A percentile compares a stretch with the other conserved stretches of the same genome.
These are phyloP conservation scores for Carettochelys insculpta DNA, from an alignment of 2,113 vertebrate species.

Conservation along the genomic window DNA sequence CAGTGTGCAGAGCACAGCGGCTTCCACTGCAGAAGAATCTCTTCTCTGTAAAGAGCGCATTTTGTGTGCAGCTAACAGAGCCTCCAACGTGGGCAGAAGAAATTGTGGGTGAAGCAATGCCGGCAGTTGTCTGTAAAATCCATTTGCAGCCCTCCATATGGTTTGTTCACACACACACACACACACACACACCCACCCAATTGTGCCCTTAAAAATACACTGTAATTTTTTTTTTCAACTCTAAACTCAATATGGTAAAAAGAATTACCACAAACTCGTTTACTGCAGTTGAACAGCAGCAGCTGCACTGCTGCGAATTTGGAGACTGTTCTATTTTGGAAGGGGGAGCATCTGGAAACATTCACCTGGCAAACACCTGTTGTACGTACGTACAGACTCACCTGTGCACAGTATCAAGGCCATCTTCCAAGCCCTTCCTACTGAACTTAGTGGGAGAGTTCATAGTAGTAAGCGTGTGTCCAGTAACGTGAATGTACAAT, in stretches of 20 bases:
- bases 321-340: background rate
- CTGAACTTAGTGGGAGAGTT: background rate
- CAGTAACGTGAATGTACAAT: background rate
- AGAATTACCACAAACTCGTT: background rate
- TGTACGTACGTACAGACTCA: fast-evolving
- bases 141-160: background rate
- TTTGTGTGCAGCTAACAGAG: slow-evolving; percentile 27
- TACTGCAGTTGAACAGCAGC: background rate
- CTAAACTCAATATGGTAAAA: background rate
- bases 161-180: background rate
- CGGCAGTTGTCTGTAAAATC: slow-evolving; percentile 8
- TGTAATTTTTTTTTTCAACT: background rate
- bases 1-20: slow-evolving; percentile 76
- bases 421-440: background rate
- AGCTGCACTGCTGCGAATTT: background rate
- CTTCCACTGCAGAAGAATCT: slow-evolving; percentile 76
- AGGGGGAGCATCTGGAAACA: background rate
- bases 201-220: background rate
- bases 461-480: background rate
- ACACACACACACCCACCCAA: background rate
- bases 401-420: background rate
- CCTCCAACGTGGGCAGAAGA: slow-evolving; percentile 46
- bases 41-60: slow-evolving; percentile 65
- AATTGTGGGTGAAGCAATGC: slow-evolving; percentile 23
- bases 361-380: background rate